Base-by-base conservation (phyloP, 2,888 invertebrate genomes). In the Orgyia antiqua region DNA sequence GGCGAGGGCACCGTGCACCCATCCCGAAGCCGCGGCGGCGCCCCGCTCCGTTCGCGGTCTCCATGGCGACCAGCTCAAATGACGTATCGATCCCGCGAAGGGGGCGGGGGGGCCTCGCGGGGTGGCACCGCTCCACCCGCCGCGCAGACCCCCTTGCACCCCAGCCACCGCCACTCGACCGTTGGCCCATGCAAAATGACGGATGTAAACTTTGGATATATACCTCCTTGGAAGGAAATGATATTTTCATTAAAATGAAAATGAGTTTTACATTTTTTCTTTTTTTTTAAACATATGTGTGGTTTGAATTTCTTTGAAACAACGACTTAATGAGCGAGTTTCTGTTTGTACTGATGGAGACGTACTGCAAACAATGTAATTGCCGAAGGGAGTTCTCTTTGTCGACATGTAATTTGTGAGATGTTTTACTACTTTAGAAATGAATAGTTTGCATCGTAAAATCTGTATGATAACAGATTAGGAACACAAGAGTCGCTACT, bases 131-230 rank as follows among this genome's bases (percentile, higher is more conserved):
- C 82, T 77, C 76, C 79, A 73, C 80, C 79, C 75, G 77, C 70
- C 71, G 68, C 66, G 51, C 65, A 63, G 62, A 57, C 69, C 72
- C 75, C 72, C 76, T 63, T 55, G 67, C 70, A 69, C 76, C 75
- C 77, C 77, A 60, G 67, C 76, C 72, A 54, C 74, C 68, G 61
- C 73, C 73, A 76, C 74, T 77, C 79, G 80, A 80, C 82, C 83
- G 79, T 78, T 80, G 83, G 84, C 86, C 84, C 86, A 84, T 86
- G 84, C 84, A 84, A 86, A 84, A 84, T 84, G 84, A 84, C 83
- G 84, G 82, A 86, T 86, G 86, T 86, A 84, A 84, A 84, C 75
- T 84, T 86, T 79, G 79, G 79, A 82, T 83, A 77, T 77, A 24
- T 13, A 74, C 77, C 82, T 79, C 78, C 84, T 86, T 82, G 64